These are phyloP conservation scores for Aphelocoma californica DNA, from an alignment of 2,797 vertebrate genomes.

Conservation along the genomic window DNA sequence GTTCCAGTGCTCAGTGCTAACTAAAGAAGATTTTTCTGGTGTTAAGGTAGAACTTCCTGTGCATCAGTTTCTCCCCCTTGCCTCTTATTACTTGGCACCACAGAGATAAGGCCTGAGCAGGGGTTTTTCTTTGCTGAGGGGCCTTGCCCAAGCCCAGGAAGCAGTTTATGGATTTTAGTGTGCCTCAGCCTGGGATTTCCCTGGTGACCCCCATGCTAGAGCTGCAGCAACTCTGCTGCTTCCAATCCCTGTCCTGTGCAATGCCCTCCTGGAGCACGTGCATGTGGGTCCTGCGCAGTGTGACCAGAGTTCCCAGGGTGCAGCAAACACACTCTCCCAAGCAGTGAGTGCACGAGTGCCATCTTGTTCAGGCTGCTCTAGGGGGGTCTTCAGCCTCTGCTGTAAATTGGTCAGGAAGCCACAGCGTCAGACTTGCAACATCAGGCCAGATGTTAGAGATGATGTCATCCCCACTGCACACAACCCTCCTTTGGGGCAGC, in stretches of 20 bases:
- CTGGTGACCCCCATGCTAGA: accelerated
- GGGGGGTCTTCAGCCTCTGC: neutral
- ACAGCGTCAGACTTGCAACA: neutral
- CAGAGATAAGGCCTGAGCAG: neutral
- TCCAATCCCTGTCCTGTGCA: neutral
- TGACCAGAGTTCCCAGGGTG: accelerated
- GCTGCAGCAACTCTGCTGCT: neutral
- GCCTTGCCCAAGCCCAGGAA: neutral
- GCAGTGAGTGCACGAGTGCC: accelerated
- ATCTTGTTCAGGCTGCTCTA: neutral
- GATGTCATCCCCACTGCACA: neutral
- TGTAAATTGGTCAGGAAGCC: neutral
- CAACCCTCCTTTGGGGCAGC: accelerated
- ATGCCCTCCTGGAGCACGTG: accelerated
- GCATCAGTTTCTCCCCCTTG: neutral
- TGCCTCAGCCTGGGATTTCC: neutral
- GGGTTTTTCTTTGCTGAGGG: neutral
- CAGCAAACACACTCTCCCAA: neutral
- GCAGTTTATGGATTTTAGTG: neutral
- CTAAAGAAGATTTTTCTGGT: neutral
- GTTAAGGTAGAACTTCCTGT: neutral
- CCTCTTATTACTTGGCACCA: too few relatives aligned
- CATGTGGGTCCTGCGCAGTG: accelerated
- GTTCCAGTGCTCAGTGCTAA: neutral
- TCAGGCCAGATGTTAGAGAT: neutral